These are phyloP conservation scores for Podargus strigoides DNA, from an alignment of 2,797 vertebrate genomes.

Conservation along the genomic window DNA sequence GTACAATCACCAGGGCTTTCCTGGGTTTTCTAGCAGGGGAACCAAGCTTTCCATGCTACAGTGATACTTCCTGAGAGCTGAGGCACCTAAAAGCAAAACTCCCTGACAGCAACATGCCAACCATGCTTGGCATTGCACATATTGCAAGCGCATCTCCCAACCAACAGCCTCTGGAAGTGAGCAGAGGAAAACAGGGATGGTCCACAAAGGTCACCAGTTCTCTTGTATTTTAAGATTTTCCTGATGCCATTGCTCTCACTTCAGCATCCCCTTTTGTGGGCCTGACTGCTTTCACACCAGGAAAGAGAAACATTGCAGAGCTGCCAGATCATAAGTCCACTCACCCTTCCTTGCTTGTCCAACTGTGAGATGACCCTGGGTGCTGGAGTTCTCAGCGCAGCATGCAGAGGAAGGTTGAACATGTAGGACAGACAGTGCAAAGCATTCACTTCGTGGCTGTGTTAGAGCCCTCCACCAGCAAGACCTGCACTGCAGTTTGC, in stretches of 20 bases:
- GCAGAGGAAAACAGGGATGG: neutral
- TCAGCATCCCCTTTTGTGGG: neutral
- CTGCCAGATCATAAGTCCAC: neutral
- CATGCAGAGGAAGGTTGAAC: neutral
- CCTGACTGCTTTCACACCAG: neutral
- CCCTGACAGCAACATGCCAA: neutral
- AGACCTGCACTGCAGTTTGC: neutral
- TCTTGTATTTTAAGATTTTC: neutral
- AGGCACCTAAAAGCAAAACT: neutral
- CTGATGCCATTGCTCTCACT: neutral
- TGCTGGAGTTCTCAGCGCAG: neutral
- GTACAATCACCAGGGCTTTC: neutral
- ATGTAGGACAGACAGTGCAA: neutral
- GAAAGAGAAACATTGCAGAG: neutral
- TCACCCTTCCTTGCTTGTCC: conserved; percentile 20
- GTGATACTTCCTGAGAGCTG: neutral
- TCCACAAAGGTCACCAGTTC: neutral
- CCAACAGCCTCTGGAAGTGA: neutral
- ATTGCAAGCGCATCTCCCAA: neutral
- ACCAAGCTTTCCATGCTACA: neutral
- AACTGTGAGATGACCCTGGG: neutral
- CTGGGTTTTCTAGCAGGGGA: neutral
- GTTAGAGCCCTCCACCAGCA: neutral
- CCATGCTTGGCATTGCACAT: neutral
- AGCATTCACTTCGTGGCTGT: neutral